Percentiles rank a stretch among this genome's conserved stretches.
Evolutionary conservation across 1,140 invertebrate genomes (phyloP).

Genomic region (Papilio helenus): DNA sequence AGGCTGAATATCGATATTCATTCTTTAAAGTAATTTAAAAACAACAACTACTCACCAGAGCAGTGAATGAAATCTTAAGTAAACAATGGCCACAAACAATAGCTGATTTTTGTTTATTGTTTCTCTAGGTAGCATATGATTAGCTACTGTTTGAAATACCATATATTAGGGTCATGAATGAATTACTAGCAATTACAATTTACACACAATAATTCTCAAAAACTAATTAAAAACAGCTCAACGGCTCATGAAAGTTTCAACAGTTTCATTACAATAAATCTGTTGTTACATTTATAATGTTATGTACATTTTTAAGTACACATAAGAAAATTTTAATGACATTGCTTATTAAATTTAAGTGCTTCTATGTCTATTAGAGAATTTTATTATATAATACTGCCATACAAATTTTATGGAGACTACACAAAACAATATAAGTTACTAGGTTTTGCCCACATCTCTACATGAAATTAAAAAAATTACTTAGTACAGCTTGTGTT

Average conservation of each 20-base stretch:
- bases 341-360: neutral
- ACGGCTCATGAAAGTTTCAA: no score
- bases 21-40: constrained; percentile 31
- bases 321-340: neutral
- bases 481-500: no score
- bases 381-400: neutral
- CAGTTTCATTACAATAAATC: neutral
- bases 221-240: no score
- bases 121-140: constrained; percentile 20
- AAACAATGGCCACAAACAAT: constrained; percentile 33
- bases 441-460: no score
- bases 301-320: neutral
- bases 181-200: neutral
- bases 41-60: constrained; percentile 28
- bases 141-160: constrained; percentile 28
- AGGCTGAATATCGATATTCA: constrained; percentile 20
- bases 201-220: neutral
- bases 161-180: neutral
- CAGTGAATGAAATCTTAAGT: constrained; percentile 29
- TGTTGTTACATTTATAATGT: neutral
- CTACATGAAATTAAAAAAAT: no score
- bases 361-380: neutral
- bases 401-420: no score
- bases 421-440: neutral
- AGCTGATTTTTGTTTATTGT: constrained; percentile 33